Conservation (phyloP, 2,888 invertebrate genomes). For the Orgyia antiqua region DNA sequence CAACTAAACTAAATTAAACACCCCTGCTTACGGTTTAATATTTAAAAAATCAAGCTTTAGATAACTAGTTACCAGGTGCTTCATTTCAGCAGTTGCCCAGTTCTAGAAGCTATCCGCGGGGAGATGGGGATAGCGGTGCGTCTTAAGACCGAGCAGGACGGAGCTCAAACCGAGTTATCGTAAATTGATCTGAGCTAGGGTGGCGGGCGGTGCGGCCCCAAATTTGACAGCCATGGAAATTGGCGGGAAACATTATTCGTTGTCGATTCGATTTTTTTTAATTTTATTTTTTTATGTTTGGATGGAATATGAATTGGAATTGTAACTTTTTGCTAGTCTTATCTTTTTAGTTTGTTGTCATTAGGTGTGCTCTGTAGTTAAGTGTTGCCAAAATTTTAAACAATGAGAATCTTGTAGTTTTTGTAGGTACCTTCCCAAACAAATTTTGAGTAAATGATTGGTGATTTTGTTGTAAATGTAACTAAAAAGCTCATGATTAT, state of each 20-base stretch:
- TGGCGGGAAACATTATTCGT: constrained; percentile 75
- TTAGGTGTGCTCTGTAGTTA: background rate
- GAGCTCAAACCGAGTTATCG: constrained; percentile 71
- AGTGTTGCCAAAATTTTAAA: background rate
- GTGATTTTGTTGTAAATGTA: too few relatives aligned
- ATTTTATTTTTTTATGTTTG: constrained; percentile 19
- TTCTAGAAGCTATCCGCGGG: constrained; percentile 68
- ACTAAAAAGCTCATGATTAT: too few relatives aligned
- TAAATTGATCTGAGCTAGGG: constrained; percentile 72
- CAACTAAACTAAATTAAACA: too few relatives aligned
- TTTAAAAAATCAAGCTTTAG: constrained; percentile 11
- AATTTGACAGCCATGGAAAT: constrained; percentile 78
- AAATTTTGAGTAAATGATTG: too few relatives aligned
- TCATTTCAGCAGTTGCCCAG: constrained; percentile 44
- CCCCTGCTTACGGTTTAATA: too few relatives aligned
- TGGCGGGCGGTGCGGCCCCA: constrained; percentile 56
- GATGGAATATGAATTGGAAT: constrained; percentile 32
- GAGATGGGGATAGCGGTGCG: constrained; percentile 64
- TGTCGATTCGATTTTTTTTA: constrained; percentile 45
- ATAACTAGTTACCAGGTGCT: constrained; percentile 40
- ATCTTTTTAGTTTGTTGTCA: background rate
- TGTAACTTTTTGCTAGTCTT: constrained; percentile 4
- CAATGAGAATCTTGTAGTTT: too few relatives aligned
- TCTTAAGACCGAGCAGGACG: constrained; percentile 75
- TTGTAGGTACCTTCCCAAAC: too few relatives aligned